Conservation (phyloP, 2,797 vertebrate genomes). For the Graptemys geographica region DNA sequence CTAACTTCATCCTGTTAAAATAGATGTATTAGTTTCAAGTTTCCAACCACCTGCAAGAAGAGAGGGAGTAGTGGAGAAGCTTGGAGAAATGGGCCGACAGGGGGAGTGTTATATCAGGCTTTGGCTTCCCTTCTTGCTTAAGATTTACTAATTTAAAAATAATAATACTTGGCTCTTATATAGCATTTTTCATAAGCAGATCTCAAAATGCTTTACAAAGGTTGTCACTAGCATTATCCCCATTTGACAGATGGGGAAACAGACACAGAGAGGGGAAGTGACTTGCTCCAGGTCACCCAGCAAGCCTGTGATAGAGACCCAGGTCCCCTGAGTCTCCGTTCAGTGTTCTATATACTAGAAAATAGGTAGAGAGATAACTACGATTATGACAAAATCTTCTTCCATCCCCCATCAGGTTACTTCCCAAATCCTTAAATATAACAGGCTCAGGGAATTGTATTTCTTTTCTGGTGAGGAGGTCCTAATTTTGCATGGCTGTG, state of each 20-base stretch:
- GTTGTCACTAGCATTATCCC: not conserved
- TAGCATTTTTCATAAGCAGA: not conserved
- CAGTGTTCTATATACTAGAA: not conserved
- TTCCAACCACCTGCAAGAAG: not conserved
- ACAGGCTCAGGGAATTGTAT: not conserved
- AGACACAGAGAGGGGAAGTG: not conserved
- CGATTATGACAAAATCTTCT: not conserved
- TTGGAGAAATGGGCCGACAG: not conserved
- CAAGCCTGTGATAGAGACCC: not conserved
- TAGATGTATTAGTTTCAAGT: not conserved
- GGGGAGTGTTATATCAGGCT: not conserved
- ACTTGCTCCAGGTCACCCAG: not conserved
- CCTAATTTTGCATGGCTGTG: accelerated
- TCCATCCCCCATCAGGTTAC: not conserved
- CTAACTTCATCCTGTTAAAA: not conserved
- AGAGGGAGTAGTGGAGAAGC: not conserved
- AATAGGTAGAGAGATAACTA: not conserved
- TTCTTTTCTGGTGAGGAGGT: not conserved
- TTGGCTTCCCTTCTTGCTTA: not conserved
- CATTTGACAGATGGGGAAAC: not conserved
- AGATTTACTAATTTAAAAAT: not conserved
- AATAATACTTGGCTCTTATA: not conserved
- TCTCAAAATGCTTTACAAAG: not conserved
- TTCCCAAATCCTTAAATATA: not conserved
- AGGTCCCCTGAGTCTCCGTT: not conserved